phyloP scores from a whole-genome alignment of 2,888 invertebrate genomes.

The Lochmaea capreae region DNA sequence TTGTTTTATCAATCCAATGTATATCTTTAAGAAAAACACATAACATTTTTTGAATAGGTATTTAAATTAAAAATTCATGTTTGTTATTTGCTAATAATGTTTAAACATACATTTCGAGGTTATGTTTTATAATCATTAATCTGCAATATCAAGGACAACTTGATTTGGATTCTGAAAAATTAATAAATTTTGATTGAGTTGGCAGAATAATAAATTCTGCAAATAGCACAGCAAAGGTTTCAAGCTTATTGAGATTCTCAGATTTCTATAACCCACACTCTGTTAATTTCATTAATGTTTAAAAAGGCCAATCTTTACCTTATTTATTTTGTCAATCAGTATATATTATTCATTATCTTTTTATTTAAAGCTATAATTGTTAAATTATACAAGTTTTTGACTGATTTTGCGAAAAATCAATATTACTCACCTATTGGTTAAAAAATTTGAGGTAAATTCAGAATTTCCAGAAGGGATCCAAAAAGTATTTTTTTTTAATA shows the following conservation, averaged over 20 bases:
- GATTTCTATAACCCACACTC: not conserved
- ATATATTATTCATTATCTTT: too few relatives aligned
- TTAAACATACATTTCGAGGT: slow-evolving; percentile 54
- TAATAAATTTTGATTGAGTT: not conserved
- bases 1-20: not conserved
- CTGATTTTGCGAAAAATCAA: too few relatives aligned
- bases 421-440: too few relatives aligned
- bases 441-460: too few relatives aligned
- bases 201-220: not conserved
- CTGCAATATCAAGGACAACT: slow-evolving; percentile 52
- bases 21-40: not conserved
- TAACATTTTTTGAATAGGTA: not conserved
- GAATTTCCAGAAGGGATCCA: too few relatives aligned
- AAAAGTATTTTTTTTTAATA: too few relatives aligned
- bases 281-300: not conserved
- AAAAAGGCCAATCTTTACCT: not conserved
- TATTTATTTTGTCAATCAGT: not conserved
- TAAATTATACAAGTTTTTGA: too few relatives aligned
- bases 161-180: slow-evolving; percentile 39
- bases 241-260: not conserved
- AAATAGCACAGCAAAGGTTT: not conserved
- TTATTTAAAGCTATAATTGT: too few relatives aligned
- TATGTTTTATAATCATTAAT: slow-evolving; percentile 49
- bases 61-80: slow-evolving; percentile 14
- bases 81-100: slow-evolving; percentile 44